phyloP scores from a whole-genome alignment of 1,140 invertebrate species.

The Rhagoletis pomonella region DNA sequence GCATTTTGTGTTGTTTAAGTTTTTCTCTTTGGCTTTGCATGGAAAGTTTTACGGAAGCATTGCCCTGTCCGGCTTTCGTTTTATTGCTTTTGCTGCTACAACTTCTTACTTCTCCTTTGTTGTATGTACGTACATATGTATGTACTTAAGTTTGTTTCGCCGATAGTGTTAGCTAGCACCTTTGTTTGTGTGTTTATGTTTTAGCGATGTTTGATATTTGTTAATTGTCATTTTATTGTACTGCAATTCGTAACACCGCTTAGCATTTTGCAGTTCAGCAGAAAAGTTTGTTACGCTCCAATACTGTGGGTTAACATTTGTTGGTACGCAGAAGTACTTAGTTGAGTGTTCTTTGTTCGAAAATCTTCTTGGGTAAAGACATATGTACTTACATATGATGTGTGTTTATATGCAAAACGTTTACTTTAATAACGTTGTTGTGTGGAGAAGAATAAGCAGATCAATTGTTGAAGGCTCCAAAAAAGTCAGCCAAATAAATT shows the following conservation, averaged over 20 bases:
- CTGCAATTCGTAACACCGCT: background rate
- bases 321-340: too few species aligned
- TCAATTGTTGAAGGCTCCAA: too few species aligned
- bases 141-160: background rate
- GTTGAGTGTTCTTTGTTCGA: too few species aligned
- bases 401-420: background rate
- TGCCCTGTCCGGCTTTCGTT: background rate
- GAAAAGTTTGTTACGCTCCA: background rate
- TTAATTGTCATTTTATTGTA: background rate
- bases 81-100: background rate
- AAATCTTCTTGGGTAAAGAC: too few species aligned
- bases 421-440: background rate
- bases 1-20: background rate
- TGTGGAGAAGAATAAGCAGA: background rate
- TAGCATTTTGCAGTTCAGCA: background rate
- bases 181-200: background rate
- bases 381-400: too few species aligned
- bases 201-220: background rate
- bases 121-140: too few species aligned
- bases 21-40: background rate
- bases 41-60: constrained; percentile 36
- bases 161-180: background rate
- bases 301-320: background rate
- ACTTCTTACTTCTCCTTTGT: background rate
- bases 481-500: too few species aligned